Evolutionary conservation across 2,888 invertebrate genomes (phyloP).

Genomic region (Amblyteles armatorius): DNA sequence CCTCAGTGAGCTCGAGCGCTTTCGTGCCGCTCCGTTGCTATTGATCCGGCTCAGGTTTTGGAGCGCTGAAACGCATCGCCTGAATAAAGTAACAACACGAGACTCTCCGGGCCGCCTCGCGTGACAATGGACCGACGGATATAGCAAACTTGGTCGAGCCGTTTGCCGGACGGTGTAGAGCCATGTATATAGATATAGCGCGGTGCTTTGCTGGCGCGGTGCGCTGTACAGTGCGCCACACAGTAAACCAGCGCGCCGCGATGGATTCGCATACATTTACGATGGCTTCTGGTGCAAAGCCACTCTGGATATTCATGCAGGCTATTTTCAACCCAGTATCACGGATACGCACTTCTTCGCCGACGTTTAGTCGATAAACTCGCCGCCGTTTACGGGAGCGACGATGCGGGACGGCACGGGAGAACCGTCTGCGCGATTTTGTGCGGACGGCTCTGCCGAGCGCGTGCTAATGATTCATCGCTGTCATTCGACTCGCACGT

Average conservation of each 20-base stretch:
- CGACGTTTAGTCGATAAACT: conserved; percentile 48
- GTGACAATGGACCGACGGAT: conserved; percentile 37
- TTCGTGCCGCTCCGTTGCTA: conserved; percentile 23
- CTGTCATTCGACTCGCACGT: conserved; percentile 54
- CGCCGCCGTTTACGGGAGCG: conserved; percentile 25
- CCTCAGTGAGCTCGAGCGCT: conserved; percentile 22
- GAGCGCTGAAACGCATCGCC: not conserved
- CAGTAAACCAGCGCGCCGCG: conserved; percentile 1
- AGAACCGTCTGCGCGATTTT: conserved; percentile 40
- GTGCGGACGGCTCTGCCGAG: conserved; percentile 21
- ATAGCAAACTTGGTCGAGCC: not conserved
- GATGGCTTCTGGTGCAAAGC: conserved; percentile 7
- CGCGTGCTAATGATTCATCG: conserved; percentile 53
- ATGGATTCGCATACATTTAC: conserved; percentile 10
- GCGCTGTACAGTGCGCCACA: not conserved
- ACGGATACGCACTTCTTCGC: conserved; percentile 31
- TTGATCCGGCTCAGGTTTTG: conserved; percentile 46
- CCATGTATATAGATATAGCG: not conserved
- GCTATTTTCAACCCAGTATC: conserved; percentile 31
- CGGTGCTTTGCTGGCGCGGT: not conserved
- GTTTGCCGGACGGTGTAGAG: not conserved
- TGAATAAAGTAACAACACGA: conserved; percentile 27
- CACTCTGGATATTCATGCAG: conserved; percentile 24
- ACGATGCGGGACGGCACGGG: conserved; percentile 46
- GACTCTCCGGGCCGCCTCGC: conserved; percentile 26